Evolutionary conservation across 1,140 invertebrate genomes (phyloP).

Genomic region (Euura lappo): DNA sequence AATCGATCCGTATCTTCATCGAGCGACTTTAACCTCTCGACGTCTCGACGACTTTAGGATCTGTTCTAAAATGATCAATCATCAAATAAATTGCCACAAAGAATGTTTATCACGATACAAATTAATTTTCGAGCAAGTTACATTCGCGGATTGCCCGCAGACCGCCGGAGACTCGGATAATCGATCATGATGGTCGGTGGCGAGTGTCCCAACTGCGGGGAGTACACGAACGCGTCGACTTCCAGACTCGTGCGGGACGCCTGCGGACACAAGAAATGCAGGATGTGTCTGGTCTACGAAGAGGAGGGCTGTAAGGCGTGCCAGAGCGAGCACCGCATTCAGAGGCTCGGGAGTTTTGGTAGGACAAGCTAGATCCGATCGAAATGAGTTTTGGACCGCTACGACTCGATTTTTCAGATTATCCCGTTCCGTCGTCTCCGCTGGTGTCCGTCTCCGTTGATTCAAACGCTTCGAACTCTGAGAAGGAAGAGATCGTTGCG

Average conservation of each 20-base stretch:
- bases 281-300: constrained; percentile 53
- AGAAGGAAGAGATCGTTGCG: constrained; percentile 24
- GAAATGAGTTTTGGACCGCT: not conserved
- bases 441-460: not conserved
- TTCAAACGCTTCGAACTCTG: not conserved
- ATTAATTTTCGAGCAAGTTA: no score
- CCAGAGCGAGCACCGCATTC: constrained; percentile 23
- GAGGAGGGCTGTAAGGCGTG: constrained; percentile 53
- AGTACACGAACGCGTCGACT: constrained; percentile 43
- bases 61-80: no score
- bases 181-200: constrained; percentile 28
- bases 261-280: constrained; percentile 54
- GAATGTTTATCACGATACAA: no score
- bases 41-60: no score
- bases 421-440: not conserved
- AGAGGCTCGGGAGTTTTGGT: constrained; percentile 33
- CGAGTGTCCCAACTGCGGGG: constrained; percentile 51
- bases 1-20: no score
- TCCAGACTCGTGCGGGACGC: constrained; percentile 49
- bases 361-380: constrained; percentile 9
- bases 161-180: no score
- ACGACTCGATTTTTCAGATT: constrained; percentile 8
- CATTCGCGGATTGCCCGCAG: no score
- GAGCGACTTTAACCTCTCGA: no score
- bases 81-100: no score